phyloP scores from a whole-genome alignment of 1,140 invertebrate genomes.

The Lepidurus couesii region DNA sequence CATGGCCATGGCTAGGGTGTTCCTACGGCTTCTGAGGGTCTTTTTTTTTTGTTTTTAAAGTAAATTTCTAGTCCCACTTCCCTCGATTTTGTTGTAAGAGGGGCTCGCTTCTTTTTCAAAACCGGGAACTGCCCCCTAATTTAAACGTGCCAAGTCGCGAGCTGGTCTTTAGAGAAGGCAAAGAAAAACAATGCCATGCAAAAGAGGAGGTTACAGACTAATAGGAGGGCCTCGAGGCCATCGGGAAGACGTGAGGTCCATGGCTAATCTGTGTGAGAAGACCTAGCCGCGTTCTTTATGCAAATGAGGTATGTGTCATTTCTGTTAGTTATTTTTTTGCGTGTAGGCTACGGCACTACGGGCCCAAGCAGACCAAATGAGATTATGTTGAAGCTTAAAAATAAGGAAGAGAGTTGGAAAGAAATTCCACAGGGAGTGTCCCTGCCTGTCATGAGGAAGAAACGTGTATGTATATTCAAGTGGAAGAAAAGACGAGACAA shows the following conservation, averaged over 20 bases:
- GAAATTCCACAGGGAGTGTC: neutral
- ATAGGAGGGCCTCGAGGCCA: neutral
- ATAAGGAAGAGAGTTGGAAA: neutral
- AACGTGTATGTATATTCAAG: neutral
- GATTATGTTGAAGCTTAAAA: neutral
- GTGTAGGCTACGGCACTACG: neutral
- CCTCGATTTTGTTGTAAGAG: too few relatives aligned
- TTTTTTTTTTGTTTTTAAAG: too few relatives aligned
- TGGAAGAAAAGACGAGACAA: neutral
- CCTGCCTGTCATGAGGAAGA: neutral
- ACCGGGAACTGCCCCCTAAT: too few relatives aligned
- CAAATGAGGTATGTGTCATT: conserved; percentile 9
- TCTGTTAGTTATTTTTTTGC: neutral
- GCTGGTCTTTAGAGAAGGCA: neutral
- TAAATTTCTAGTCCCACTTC: too few relatives aligned
- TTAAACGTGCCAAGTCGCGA: too few relatives aligned
- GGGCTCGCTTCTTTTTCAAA: too few relatives aligned
- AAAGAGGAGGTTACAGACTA: neutral
- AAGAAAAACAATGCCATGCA: neutral
- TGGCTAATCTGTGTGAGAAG: neutral
- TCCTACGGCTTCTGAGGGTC: too few relatives aligned
- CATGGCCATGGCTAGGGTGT: too few relatives aligned
- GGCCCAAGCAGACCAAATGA: neutral
- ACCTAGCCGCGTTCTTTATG: neutral
- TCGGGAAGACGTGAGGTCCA: neutral